Percentiles rank a stretch among this genome's conserved stretches.
These are phyloP conservation scores for Cairina moschata DNA, from an alignment of 2,113 vertebrate species.

Conservation along the genomic window DNA sequence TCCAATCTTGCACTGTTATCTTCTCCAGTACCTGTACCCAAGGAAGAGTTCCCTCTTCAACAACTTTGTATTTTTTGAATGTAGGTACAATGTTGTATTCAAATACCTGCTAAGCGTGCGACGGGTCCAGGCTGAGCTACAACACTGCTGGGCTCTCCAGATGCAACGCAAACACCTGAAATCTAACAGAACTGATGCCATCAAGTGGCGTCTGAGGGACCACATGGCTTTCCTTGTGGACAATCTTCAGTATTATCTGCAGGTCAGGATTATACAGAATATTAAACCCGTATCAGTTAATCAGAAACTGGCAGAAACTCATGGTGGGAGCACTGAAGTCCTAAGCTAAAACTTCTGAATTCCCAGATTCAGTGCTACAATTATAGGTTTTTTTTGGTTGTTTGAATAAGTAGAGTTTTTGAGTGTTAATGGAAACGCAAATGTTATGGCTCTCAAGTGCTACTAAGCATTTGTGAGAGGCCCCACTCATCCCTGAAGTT, in stretches of 20 bases:
- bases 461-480: background rate
- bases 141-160: constrained; percentile 98
- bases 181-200: constrained; percentile 88
- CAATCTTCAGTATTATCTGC: constrained; percentile 98
- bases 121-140: constrained; percentile 94
- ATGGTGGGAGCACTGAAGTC: background rate
- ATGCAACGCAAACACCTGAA: constrained; percentile 96
- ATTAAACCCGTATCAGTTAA: background rate
- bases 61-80: background rate
- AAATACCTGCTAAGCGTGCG: constrained; percentile 95
- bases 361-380: background rate
- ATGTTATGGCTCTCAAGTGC: background rate
- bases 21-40: background rate
- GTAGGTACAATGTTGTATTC: constrained; percentile 97
- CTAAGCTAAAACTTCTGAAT: background rate
- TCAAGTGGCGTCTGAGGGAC: constrained; percentile 94
- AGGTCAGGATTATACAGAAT: constrained; percentile 77
- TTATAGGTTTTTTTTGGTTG: background rate
- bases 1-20: background rate
- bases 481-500: background rate
- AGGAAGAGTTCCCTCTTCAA: background rate
- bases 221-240: constrained; percentile 99
- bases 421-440: background rate
- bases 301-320: background rate
- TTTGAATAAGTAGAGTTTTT: background rate